A percentile compares a stretch with the other conserved stretches of the same genome.
Conservation (phyloP, 2,113 vertebrate genomes). For the Dicerorhinus sumatrensis region DNA sequence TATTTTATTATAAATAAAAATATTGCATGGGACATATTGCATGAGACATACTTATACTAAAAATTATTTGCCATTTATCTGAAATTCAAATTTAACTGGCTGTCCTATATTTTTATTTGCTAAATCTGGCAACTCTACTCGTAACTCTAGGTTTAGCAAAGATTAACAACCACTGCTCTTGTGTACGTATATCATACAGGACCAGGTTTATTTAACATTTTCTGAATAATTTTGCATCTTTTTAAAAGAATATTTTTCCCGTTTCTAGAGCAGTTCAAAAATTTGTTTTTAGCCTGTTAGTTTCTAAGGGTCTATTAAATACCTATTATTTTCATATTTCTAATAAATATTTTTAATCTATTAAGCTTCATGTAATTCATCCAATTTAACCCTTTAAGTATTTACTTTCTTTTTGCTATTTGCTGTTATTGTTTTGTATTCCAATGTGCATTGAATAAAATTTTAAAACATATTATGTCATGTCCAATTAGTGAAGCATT, state of each 20-base stretch:
- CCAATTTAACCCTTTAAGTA: background rate
- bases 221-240: constrained; percentile 34
- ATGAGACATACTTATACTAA: background rate
- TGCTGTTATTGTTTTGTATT: background rate
- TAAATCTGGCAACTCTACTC: background rate
- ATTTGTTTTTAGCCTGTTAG: background rate
- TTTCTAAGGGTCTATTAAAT: background rate
- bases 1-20: background rate
- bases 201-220: background rate
- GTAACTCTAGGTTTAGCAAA: background rate
- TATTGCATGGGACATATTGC: background rate
- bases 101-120: background rate
- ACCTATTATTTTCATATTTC: constrained; percentile 15
- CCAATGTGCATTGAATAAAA: background rate
- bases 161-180: background rate
- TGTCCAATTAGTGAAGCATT: background rate
- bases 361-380: background rate
- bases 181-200: background rate
- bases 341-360: background rate
- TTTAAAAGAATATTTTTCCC: background rate
- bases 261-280: background rate
- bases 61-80: background rate
- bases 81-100: constrained; percentile 15
- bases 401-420: constrained; percentile 19
- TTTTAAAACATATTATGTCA: background rate